Percentiles rank a stretch among this genome's conserved stretches.
Conservation (phyloP, 2,888 invertebrate genomes). For the Cantharis lateralis region DNA sequence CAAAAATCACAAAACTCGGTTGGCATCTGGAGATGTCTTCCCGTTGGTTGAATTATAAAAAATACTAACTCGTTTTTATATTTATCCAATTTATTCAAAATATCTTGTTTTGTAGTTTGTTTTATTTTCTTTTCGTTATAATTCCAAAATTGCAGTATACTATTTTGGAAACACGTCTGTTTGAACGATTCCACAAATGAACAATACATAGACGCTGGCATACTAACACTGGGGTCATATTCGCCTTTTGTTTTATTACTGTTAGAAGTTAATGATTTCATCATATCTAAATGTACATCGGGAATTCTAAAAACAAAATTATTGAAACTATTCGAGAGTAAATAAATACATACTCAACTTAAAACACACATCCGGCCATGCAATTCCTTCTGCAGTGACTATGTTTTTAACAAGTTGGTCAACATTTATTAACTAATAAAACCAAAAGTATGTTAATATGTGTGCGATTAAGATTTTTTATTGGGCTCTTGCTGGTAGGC, state of each 20-base stretch:
- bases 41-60: not conserved
- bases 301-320: constrained; percentile 30
- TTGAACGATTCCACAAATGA: constrained; percentile 65
- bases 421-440: not conserved
- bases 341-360: constrained; percentile 52
- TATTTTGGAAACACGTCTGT: constrained; percentile 65
- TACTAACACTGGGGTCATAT: constrained; percentile 62
- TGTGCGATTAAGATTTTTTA: too few relatives aligned
- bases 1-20: too few relatives aligned
- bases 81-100: constrained; percentile 65
- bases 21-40: too few relatives aligned
- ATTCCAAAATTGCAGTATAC: constrained; percentile 73
- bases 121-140: constrained; percentile 61
- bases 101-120: constrained; percentile 64
- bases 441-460: not conserved
- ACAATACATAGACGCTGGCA: constrained; percentile 66
- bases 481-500: too few relatives aligned
- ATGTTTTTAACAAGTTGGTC: constrained; percentile 34
- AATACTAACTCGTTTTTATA: constrained; percentile 56
- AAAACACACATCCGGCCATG: constrained; percentile 62
- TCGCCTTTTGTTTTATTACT: constrained; percentile 9
- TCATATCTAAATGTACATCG: constrained; percentile 29
- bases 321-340: not conserved
- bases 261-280: constrained; percentile 10
- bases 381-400: constrained; percentile 39